Percentiles rank a stretch among this genome's conserved stretches.
phyloP scores from a whole-genome alignment of 2,888 invertebrate species.

The Agapetus fuscipes region DNA sequence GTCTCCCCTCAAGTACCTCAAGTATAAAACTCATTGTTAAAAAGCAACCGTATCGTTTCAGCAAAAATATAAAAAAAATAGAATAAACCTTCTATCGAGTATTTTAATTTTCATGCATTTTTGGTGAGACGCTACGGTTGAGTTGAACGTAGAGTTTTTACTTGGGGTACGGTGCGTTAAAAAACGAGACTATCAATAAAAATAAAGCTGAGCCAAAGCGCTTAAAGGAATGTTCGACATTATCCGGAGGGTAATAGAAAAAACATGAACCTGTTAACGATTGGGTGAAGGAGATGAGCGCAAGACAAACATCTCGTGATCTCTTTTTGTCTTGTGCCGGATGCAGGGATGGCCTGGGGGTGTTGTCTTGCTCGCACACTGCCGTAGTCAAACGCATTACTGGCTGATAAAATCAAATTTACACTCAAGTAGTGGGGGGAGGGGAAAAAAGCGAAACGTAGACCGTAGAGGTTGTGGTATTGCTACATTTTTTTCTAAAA shows the following conservation, averaged over 20 bases:
- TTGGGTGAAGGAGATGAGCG: constrained; percentile 4
- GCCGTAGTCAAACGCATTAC: constrained; percentile 17
- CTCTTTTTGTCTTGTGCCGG: not conserved
- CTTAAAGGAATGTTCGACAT: constrained; percentile 17
- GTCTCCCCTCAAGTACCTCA: too few relatives aligned
- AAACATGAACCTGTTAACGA: constrained; percentile 20
- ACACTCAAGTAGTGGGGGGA: constrained; percentile 9
- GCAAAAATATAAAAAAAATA: too few relatives aligned
- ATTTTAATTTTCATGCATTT: too few relatives aligned
- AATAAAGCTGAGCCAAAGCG: constrained; percentile 17
- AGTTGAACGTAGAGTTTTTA: too few relatives aligned
- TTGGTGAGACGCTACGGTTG: too few relatives aligned
- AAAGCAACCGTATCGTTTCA: too few relatives aligned
- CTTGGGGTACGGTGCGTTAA: too few relatives aligned
- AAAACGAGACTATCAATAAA: constrained; percentile 16
- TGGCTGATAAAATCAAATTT: constrained; percentile 19
- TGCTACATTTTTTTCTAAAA: too few relatives aligned
- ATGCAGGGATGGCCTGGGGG: not conserved
- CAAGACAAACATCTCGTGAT: not conserved
- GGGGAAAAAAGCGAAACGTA: too few relatives aligned
- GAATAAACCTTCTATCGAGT: too few relatives aligned
- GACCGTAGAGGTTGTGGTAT: too few relatives aligned
- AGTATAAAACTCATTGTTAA: too few relatives aligned
- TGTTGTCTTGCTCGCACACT: constrained; percentile 6
- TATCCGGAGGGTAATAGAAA: constrained; percentile 19